Percentiles rank a stretch among this genome's conserved stretches.
phyloP scores from a whole-genome alignment of 2,797 vertebrate species.

The Esox masquinongy region DNA sequence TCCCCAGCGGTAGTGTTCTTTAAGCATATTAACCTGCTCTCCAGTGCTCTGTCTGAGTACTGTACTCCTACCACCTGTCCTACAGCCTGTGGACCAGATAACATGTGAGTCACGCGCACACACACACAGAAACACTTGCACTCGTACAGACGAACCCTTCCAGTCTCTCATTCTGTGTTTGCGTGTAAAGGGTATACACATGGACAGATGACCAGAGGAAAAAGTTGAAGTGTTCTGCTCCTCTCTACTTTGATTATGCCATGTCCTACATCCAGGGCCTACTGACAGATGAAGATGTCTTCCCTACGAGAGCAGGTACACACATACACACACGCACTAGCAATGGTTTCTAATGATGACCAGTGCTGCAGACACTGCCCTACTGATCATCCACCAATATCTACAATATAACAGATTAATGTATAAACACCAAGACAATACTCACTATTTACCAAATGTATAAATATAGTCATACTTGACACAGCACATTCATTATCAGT shows the following conservation, averaged over 20 bases:
- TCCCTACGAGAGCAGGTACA: constrained; percentile 77
- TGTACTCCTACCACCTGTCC: constrained; percentile 77
- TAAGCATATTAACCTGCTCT: constrained; percentile 79
- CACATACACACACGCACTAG: not conserved
- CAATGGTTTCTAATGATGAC: not conserved
- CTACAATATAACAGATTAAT: not conserved
- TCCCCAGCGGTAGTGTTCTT: constrained; percentile 77
- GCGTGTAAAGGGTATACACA: constrained; percentile 67
- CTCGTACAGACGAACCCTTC: not conserved
- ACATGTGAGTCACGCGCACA: constrained; percentile 63
- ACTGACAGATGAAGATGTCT: constrained; percentile 77
- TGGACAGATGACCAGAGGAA: constrained; percentile 80
- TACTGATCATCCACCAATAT: not conserved
- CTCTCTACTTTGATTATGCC: constrained; percentile 80
- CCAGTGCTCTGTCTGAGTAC: constrained; percentile 76
- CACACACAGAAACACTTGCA: constrained; percentile 15
- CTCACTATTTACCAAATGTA: not conserved
- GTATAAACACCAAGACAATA: not conserved
- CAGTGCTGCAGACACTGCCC: not conserved
- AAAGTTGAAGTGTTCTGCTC: constrained; percentile 79
- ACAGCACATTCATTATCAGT: too few relatives aligned
- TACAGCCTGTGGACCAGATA: constrained; percentile 72
- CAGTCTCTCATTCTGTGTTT: constrained; percentile 17
- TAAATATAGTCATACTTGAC: too few relatives aligned
- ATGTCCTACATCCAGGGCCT: constrained; percentile 82